A percentile compares a stretch with the other conserved stretches of the same genome.
Evolutionary conservation across 2,888 invertebrate genomes (phyloP).

Genomic region (Taenaris catops): DNA sequence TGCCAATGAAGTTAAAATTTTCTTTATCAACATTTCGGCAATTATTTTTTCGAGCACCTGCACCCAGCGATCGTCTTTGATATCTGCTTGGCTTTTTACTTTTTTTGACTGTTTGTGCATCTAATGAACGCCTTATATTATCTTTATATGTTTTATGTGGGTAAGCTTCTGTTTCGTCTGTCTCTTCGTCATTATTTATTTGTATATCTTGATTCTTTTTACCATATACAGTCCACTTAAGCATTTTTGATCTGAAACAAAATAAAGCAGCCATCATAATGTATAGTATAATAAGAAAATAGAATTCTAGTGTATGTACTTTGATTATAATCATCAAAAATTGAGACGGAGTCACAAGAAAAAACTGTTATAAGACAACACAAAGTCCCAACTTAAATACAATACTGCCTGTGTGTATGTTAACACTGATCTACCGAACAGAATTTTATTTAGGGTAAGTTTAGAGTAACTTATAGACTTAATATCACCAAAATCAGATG

Average conservation of each 20-base stretch:
- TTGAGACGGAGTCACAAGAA: no score
- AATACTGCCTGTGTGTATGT: no score
- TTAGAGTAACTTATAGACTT: no score
- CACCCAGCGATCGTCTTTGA: conserved; percentile 62
- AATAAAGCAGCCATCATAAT: background rate
- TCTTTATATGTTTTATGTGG: conserved; percentile 39
- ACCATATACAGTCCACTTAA: conserved; percentile 82
- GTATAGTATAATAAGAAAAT: no score
- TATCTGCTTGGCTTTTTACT: conserved; percentile 69
- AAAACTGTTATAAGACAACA: no score
- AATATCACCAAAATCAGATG: no score
- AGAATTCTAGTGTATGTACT: no score
- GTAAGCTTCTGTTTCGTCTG: conserved; percentile 36
- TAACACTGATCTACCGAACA: no score
- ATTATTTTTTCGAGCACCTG: conserved; percentile 54
- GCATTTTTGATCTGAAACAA: conserved; percentile 72
- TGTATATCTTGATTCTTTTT: conserved; percentile 62
- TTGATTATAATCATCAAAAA: no score
- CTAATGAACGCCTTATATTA: conserved; percentile 53
- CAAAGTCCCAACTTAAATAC: no score
- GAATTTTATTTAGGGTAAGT: no score
- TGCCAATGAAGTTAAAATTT: conserved; percentile 70
- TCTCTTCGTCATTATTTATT: conserved; percentile 35
- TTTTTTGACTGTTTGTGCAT: conserved; percentile 59
- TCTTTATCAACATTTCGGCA: conserved; percentile 60